Evolutionary conservation across 2,797 vertebrate genomes (phyloP).

Genomic region (Takifugu rubripes): DNA sequence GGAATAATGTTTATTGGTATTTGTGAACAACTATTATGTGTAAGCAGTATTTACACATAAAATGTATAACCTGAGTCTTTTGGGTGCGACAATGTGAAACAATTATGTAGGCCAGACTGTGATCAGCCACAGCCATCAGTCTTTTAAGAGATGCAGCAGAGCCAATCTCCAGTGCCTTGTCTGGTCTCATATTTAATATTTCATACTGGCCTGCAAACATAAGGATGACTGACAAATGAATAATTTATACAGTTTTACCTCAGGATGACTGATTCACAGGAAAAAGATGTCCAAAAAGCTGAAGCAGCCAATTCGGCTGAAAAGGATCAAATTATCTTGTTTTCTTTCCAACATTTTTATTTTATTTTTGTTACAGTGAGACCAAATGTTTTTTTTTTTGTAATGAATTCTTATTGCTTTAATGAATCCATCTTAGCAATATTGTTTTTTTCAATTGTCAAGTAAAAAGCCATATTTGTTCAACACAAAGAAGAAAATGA

Average conservation of each 20-base stretch:
- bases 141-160: slow-evolving; percentile 14
- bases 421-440: too few species aligned
- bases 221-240: slow-evolving; percentile 60
- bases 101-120: not conserved
- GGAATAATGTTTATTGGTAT: too few species aligned
- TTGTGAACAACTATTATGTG: not conserved
- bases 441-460: too few species aligned
- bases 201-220: slow-evolving; percentile 58
- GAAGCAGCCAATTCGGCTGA: not conserved
- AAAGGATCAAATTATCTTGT: slow-evolving; percentile 10
- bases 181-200: slow-evolving; percentile 61
- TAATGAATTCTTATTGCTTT: not conserved
- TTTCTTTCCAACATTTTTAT: not conserved
- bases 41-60: not conserved
- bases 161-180: slow-evolving; percentile 26
- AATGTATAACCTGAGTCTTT: not conserved
- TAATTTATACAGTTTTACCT: slow-evolving; percentile 69
- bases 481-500: slow-evolving; percentile 14
- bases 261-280: slow-evolving; percentile 65
- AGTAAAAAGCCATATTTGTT: too few species aligned
- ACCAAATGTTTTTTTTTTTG: not conserved
- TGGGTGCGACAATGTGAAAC: too few species aligned
- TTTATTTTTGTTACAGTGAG: not conserved
- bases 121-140: slow-evolving; percentile 27
- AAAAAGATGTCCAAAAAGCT: slow-evolving; percentile 33